Evolutionary conservation across 1,140 invertebrate species (phyloP).

Genomic region (Eriosoma lanigerum): DNA sequence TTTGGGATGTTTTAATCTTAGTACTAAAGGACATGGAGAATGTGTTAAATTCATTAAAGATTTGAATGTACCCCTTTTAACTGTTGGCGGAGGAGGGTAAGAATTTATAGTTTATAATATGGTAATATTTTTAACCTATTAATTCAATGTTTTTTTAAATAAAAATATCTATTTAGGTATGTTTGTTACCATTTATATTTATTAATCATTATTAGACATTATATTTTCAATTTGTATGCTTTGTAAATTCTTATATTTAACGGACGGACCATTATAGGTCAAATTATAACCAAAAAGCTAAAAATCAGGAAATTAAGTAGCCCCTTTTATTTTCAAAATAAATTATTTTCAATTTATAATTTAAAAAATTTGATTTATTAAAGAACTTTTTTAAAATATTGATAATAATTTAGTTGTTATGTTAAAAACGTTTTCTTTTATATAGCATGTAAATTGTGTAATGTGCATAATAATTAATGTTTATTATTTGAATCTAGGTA

Average conservation of each 20-base stretch:
- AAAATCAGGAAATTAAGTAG: no score
- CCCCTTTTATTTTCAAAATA: no score
- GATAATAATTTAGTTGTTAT: background rate
- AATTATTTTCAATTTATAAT: no score
- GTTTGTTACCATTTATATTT: no score
- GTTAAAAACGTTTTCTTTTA: background rate
- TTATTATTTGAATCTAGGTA: constrained; percentile 62
- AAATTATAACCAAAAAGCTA: no score
- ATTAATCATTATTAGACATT: no score
- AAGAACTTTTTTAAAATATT: no score
- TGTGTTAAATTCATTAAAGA: constrained; percentile 96
- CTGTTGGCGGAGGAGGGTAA: constrained; percentile 90
- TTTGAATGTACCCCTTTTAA: constrained; percentile 88
- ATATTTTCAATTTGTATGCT: no score
- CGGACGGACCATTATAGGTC: no score
- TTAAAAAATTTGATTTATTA: no score
- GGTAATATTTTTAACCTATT: background rate
- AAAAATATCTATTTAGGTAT: no score
- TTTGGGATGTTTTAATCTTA: constrained; percentile 85
- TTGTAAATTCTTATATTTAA: no score
- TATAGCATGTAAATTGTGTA: background rate
- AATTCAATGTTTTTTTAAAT: background rate
- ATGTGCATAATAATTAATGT: background rate
- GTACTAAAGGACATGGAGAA: constrained; percentile 89
- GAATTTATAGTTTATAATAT: constrained; percentile 51